These are phyloP conservation scores for Caenorhabditis sinica DNA, from an alignment of 2,888 invertebrate genomes.

Conservation along the genomic window DNA sequence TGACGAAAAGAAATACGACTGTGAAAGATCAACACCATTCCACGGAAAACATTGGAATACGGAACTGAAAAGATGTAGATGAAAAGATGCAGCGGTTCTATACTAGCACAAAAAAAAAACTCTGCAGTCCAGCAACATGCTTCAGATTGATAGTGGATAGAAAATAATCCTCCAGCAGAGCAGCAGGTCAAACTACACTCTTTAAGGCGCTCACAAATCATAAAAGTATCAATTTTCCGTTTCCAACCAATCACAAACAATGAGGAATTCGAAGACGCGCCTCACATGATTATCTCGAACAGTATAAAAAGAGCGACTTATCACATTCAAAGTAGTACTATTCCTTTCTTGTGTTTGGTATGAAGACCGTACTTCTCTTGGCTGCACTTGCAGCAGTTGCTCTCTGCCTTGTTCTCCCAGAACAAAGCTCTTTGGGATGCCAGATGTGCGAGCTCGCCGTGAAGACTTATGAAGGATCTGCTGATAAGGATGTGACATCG, in stretches of 20 bases:
- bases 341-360: slow-evolving; percentile 18
- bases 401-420: slow-evolving; percentile 57
- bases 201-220: slow-evolving; percentile 23
- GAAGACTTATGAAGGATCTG: slow-evolving; percentile 63
- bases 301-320: slow-evolving; percentile 43
- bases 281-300: slow-evolving; percentile 43
- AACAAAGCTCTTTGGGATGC: slow-evolving; percentile 61
- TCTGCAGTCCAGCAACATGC: no score
- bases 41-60: no score
- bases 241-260: slow-evolving; percentile 25
- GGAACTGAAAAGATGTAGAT: no score
- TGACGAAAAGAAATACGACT: neutral
- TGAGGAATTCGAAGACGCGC: slow-evolving; percentile 20
- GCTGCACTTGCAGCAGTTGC: slow-evolving; percentile 55
- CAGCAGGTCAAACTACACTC: neutral
- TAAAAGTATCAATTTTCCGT: slow-evolving; percentile 7
- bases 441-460: slow-evolving; percentile 72
- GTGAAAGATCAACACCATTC: neutral
- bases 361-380: slow-evolving; percentile 56
- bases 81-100: no score
- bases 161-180: neutral
- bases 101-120: no score
- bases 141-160: neutral
- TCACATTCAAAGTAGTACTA: slow-evolving; percentile 12
- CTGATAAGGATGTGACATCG: slow-evolving; percentile 65